Conservation (phyloP, 1,140 invertebrate genomes). For the Hylaeus volcanicus region DNA sequence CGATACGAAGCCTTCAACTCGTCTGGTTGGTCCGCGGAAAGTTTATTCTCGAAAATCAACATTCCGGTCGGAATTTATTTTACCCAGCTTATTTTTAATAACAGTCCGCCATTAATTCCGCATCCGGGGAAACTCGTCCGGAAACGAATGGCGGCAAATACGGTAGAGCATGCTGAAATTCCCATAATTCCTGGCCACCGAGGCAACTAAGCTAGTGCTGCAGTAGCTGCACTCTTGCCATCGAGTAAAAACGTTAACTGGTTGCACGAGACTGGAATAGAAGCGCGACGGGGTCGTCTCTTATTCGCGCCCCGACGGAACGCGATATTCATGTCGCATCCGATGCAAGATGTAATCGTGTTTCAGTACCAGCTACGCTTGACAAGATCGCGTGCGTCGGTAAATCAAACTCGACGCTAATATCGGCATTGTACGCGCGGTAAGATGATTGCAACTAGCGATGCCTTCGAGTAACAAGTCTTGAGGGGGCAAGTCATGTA, state of each 20-base stretch:
- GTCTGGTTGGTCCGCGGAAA: too few species aligned
- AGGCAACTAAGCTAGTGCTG: slow-evolving; percentile 9
- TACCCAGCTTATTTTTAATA: neutral
- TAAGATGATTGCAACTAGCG: neutral
- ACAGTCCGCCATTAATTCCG: slow-evolving; percentile 1
- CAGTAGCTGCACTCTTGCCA: neutral
- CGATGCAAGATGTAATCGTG: slow-evolving; percentile 6
- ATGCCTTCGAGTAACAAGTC: too few species aligned
- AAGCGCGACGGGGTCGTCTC: neutral
- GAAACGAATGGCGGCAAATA: neutral
- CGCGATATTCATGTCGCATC: neutral
- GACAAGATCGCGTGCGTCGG: slow-evolving; percentile 1
- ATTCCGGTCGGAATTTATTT: neutral
- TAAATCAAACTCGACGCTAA: slow-evolving; percentile 17
- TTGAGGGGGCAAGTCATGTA: too few species aligned
- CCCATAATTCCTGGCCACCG: slow-evolving; percentile 21
- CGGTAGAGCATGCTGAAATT: slow-evolving; percentile 6
- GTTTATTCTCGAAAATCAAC: neutral
- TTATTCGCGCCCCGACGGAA: neutral
- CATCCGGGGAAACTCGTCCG: neutral
- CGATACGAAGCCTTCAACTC: neutral
- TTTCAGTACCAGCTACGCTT: neutral
- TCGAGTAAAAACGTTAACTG: slow-evolving; percentile 30
- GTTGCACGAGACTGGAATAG: slow-evolving; percentile 19
- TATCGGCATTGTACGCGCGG: too few species aligned